Evolutionary conservation across 2,113 vertebrate genomes (phyloP).

Genomic region (Tretioscincus oriximinensis): DNA sequence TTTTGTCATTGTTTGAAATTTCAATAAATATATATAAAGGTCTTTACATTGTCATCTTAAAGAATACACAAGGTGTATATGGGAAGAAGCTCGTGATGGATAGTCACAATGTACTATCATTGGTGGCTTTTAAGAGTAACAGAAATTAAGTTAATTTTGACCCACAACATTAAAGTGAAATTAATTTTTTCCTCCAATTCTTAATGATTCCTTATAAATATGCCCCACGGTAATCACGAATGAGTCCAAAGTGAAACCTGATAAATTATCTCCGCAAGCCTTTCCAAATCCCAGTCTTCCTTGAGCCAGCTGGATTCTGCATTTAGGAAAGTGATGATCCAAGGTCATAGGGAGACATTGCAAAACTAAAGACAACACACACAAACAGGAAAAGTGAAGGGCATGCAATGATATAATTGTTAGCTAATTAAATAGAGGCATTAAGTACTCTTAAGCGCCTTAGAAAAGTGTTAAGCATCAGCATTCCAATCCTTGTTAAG

Average conservation of each 20-base stretch:
- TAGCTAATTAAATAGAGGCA: background rate
- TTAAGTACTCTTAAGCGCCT: background rate
- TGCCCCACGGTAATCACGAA: background rate
- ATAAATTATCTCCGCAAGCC: constrained; percentile 17
- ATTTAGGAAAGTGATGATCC: background rate
- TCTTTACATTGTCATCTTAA: too few relatives aligned
- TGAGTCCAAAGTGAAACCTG: background rate
- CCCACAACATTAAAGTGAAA: constrained; percentile 24
- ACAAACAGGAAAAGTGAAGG: constrained; percentile 4
- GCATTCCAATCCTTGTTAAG: background rate
- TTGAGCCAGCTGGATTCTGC: constrained; percentile 13
- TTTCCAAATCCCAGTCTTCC: background rate
- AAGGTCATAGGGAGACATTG: background rate
- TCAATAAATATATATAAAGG: too few relatives aligned
- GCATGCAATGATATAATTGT: background rate
- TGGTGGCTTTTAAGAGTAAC: background rate
- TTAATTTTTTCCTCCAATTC: background rate
- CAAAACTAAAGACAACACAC: background rate
- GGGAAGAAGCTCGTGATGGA: too few relatives aligned
- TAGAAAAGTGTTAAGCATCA: background rate
- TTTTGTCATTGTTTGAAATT: too few relatives aligned
- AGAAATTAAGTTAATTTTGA: constrained; percentile 15
- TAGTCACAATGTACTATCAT: accelerated
- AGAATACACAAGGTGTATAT: too few relatives aligned
- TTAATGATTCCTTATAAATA: background rate